These are phyloP conservation scores for Congeria kusceri DNA, from an alignment of 2,888 invertebrate genomes.

Conservation along the genomic window DNA sequence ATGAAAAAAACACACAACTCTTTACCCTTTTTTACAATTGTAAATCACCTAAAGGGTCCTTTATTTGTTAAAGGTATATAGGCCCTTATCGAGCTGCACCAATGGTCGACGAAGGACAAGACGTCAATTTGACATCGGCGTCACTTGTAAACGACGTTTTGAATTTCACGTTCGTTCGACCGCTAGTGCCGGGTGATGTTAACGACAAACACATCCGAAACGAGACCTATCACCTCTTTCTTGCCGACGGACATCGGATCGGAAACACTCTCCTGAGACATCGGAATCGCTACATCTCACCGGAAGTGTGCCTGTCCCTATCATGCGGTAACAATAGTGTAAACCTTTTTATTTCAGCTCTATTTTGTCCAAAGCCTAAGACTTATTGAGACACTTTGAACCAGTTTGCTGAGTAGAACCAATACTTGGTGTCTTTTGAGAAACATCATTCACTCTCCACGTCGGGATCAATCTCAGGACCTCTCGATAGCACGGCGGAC, in stretches of 20 bases:
- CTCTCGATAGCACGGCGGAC: no score
- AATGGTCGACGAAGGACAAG: background rate
- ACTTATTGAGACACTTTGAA: no score
- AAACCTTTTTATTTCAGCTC: no score
- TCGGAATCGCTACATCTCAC: background rate
- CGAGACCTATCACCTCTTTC: background rate
- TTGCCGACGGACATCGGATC: constrained; percentile 5
- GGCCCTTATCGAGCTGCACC: background rate
- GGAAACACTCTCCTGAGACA: background rate
- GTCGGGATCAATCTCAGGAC: no score
- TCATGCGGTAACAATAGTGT: constrained; percentile 7
- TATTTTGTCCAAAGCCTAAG: no score
- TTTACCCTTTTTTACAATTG: no score
- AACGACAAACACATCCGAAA: constrained; percentile 8
- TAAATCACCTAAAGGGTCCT: no score
- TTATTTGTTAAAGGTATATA: background rate
- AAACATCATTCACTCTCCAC: no score
- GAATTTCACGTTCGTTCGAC: constrained; percentile 7
- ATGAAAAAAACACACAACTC: no score
- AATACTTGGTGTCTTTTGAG: no score
- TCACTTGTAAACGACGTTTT: background rate
- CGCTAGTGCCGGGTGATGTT: constrained; percentile 7
- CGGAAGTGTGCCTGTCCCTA: background rate
- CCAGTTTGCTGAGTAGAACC: no score
- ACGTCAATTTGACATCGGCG: constrained; percentile 1